Evolutionary conservation across 2,113 vertebrate species (phyloP).

Genomic region (Nymphicus hollandicus): DNA sequence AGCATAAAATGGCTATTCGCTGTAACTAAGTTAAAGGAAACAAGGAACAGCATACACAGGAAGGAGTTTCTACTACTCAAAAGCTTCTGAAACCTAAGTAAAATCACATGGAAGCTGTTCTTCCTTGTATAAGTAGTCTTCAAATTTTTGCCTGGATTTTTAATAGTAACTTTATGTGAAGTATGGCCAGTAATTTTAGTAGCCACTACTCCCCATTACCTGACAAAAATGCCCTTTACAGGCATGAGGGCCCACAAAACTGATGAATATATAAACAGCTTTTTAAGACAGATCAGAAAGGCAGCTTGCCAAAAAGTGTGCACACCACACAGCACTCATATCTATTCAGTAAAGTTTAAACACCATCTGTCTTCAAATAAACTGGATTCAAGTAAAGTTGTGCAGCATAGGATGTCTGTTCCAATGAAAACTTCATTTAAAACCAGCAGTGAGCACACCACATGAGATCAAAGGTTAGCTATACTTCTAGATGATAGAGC

Average conservation of each 20-base stretch:
- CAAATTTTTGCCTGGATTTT: neutral
- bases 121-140: neutral
- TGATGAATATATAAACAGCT: neutral
- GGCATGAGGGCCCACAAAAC: neutral
- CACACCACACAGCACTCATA: neutral
- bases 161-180: neutral
- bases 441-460: neutral
- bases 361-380: neutral
- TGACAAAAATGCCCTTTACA: neutral
- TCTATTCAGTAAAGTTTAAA: neutral
- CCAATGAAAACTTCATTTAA: neutral
- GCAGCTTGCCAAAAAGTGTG: neutral
- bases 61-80: neutral
- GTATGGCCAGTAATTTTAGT: neutral
- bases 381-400: neutral
- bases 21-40: neutral
- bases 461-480: neutral
- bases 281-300: neutral
- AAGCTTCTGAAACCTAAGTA: neutral
- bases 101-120: neutral
- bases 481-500: rapidly evolving
- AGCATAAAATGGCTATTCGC: neutral
- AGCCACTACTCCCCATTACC: neutral
- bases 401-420: neutral
- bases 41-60: neutral